phyloP scores from a whole-genome alignment of 2,113 vertebrate species.

The Merops nubicus region DNA sequence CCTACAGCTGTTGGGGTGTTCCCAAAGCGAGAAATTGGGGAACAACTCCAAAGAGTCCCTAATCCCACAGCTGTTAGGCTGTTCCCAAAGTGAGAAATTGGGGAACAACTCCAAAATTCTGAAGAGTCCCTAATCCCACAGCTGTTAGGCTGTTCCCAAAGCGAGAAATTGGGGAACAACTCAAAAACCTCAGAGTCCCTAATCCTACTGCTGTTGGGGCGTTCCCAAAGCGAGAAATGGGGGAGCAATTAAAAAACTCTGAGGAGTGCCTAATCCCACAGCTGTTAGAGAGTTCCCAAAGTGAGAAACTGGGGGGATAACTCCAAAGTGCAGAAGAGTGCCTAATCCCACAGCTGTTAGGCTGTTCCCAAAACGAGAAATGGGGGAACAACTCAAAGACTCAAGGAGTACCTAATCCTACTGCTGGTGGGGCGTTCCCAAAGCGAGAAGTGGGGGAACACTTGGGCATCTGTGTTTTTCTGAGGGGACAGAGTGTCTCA shows the following conservation, averaged over 20 bases:
- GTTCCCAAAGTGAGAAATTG: neutral
- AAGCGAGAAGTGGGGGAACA: neutral
- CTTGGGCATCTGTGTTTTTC: neutral
- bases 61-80: fast-evolving
- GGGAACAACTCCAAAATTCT: too few species aligned
- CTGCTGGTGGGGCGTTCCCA: neutral
- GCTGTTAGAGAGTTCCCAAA: neutral
- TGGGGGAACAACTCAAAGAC: neutral
- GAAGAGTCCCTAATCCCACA: fast-evolving
- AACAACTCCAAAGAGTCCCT: neutral
- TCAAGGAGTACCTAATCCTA: neutral
- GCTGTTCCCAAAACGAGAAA: neutral
- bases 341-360: neutral
- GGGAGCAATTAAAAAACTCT: fast-evolving
- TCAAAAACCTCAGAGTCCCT: fast-evolving
- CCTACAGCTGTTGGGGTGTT: neutral
- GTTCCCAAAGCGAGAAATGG: neutral
- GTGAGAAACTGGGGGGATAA: neutral
- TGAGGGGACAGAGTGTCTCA: neutral
- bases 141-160: neutral
- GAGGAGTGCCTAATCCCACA: neutral
- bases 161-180: neutral
- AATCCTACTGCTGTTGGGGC: fast-evolving
- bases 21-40: neutral
- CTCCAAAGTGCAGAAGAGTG: fast-evolving